Evolutionary conservation across 2,113 vertebrate genomes (phyloP).

Genomic region (Marmota monax): DNA sequence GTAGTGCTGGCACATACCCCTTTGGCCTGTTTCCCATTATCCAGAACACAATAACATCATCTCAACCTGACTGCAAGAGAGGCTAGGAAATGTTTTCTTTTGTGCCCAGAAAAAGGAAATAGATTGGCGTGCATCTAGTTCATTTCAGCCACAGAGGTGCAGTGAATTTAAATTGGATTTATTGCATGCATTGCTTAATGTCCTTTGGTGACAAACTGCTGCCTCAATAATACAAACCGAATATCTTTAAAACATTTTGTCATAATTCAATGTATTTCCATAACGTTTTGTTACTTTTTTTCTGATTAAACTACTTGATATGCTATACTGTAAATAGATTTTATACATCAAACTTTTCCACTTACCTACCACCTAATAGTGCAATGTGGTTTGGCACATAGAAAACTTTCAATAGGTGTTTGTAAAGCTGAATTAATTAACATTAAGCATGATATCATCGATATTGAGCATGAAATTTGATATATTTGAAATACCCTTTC

Average conservation of each 20-base stretch:
- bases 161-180: slow-evolving; percentile 7
- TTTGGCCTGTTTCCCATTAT: not conserved
- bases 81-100: not conserved
- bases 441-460: not conserved
- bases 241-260: not conserved
- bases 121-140: not conserved
- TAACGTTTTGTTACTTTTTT: not conserved
- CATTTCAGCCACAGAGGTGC: not conserved
- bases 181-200: not conserved
- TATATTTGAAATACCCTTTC: not conserved
- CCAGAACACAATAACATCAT: not conserved
- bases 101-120: not conserved
- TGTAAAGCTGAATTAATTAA: not conserved
- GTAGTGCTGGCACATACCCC: too few relatives aligned
- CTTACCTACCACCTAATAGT: not conserved
- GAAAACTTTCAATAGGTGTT: not conserved
- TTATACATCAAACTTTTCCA: not conserved
- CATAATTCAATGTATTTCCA: not conserved
- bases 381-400: not conserved
- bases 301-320: not conserved
- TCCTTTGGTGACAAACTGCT: not conserved
- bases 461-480: not conserved
- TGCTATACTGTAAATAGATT: not conserved
- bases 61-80: not conserved
- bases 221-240: not conserved